Conservation (phyloP, 2,797 vertebrate genomes). For the Geotrypetes seraphini region DNA sequence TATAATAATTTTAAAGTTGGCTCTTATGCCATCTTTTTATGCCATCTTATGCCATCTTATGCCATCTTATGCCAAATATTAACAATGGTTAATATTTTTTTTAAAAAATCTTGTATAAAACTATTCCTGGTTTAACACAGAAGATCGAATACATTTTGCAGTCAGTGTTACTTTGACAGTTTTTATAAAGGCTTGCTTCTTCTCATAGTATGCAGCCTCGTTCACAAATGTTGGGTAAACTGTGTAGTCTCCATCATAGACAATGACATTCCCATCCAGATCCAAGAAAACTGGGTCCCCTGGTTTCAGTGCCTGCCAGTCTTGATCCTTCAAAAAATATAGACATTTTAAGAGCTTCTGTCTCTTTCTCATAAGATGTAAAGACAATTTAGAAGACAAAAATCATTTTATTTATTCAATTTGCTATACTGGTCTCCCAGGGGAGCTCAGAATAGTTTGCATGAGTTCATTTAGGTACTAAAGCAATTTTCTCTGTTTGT, state of each 20-base stretch:
- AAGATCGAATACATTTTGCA: slow-evolving; percentile 51
- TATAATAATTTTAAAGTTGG: no score
- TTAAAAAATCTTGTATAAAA: background rate
- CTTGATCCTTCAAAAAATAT: slow-evolving; percentile 70
- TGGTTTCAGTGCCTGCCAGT: slow-evolving; percentile 85
- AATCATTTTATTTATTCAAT: no score
- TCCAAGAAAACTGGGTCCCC: slow-evolving; percentile 90
- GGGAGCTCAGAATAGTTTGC: no score
- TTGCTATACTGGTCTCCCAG: no score
- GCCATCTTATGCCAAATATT: no score
- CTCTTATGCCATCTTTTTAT: no score
- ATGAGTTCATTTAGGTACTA: no score
- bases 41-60: no score
- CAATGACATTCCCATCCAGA: slow-evolving; percentile 72
- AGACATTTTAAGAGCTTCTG: background rate
- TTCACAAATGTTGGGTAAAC: slow-evolving; percentile 92
- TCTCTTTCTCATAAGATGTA: background rate
- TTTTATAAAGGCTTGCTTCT: slow-evolving; percentile 85
- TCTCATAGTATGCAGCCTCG: slow-evolving; percentile 95
- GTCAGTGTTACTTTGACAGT: slow-evolving; percentile 69
- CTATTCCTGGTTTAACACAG: slow-evolving; percentile 1
- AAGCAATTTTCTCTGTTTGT: no score
- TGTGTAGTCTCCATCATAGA: slow-evolving; percentile 64
- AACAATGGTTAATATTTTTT: no score
- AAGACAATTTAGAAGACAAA: background rate